A percentile compares a stretch with the other conserved stretches of the same genome.
Evolutionary conservation across 2,113 vertebrate genomes (phyloP).

Genomic region (Callipepla californica): DNA sequence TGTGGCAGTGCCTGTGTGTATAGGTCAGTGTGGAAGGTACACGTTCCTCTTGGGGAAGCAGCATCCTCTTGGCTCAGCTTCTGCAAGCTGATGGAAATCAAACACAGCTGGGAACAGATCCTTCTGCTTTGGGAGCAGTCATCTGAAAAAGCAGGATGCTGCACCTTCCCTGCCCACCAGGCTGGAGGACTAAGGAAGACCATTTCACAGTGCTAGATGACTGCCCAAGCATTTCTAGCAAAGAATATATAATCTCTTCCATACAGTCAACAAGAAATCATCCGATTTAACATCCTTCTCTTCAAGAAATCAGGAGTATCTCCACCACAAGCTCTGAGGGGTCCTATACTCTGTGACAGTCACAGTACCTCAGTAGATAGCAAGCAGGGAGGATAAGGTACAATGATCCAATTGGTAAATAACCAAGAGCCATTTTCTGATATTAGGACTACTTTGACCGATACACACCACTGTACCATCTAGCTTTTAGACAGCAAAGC

Average conservation of each 20-base stretch:
- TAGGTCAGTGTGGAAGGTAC: background rate
- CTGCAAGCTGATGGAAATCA: background rate
- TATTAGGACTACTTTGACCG: background rate
- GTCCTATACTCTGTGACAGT: background rate
- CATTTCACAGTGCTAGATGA: background rate
- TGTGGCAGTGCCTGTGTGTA: background rate
- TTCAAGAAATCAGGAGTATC: too few relatives aligned
- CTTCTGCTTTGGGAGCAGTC: background rate
- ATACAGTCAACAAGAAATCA: background rate
- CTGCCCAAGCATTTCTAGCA: background rate
- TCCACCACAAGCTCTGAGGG: background rate
- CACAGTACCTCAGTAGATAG: background rate
- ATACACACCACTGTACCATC: background rate
- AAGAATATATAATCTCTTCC: background rate
- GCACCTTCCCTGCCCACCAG: background rate
- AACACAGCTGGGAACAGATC: background rate
- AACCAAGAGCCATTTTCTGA: background rate
- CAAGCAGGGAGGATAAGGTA: background rate
- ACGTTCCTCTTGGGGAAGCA: background rate
- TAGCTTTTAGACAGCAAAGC: background rate
- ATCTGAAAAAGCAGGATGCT: conserved; percentile 9
- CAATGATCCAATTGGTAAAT: background rate
- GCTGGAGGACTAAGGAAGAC: background rate
- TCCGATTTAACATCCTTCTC: background rate
- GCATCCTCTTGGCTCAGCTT: background rate